Evolutionary conservation across 2,888 invertebrate genomes (phyloP).

Genomic region (Teleogryllus oceanicus): DNA sequence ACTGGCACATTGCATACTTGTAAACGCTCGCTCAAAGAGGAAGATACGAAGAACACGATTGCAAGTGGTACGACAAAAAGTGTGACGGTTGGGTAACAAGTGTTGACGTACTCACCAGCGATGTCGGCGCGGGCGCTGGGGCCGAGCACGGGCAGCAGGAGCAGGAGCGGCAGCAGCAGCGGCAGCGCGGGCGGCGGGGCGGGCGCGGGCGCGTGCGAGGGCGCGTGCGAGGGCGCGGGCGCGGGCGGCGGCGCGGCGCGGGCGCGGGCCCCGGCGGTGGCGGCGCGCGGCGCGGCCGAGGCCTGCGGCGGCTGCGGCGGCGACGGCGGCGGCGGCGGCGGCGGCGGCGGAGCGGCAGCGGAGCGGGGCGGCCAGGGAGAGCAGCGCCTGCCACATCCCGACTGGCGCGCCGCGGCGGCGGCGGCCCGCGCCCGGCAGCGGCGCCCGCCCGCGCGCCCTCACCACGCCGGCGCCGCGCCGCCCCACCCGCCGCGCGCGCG

Average conservation of each 20-base stretch:
- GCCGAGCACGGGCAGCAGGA: background rate
- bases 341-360: background rate
- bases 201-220: background rate
- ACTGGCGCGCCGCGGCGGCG: background rate
- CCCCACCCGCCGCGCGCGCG: background rate
- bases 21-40: too few species aligned
- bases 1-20: too few species aligned
- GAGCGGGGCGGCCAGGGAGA: constrained; percentile 6
- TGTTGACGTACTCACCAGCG: background rate
- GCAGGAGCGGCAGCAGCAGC: background rate
- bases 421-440: background rate
- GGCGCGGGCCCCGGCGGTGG: background rate
- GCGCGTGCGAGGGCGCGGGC: background rate
- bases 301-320: background rate
- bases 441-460: background rate
- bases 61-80: too few species aligned
- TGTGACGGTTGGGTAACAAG: too few species aligned
- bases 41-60: too few species aligned
- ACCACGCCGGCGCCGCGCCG: constrained; percentile 18
- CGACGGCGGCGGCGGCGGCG: background rate
- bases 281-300: background rate
- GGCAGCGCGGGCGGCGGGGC: background rate
- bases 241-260: background rate
- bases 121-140: background rate
- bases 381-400: background rate